Conservation (phyloP, 2,113 vertebrate genomes). For the Atherinomorus stipes region DNA sequence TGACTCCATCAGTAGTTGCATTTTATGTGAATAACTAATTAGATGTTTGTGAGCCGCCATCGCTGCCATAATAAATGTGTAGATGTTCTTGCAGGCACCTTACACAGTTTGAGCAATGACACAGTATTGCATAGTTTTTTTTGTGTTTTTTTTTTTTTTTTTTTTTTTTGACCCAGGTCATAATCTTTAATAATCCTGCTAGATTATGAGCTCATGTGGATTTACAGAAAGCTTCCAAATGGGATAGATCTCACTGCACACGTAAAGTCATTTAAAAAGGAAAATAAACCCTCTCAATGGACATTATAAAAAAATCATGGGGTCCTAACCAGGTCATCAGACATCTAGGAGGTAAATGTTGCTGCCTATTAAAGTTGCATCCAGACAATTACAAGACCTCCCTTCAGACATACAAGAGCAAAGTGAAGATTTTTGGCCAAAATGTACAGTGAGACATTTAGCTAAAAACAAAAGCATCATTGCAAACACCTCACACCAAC, state of each 20-base stretch:
- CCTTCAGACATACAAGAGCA: too few relatives aligned
- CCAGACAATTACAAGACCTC: too few relatives aligned
- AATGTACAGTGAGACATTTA: too few relatives aligned
- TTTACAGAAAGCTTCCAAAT: constrained; percentile 35
- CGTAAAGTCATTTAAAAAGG: not conserved
- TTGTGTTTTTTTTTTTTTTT: too few relatives aligned
- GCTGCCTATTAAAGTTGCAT: too few relatives aligned
- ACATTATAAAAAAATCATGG: not conserved
- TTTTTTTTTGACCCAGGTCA: constrained; percentile 28
- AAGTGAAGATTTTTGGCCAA: too few relatives aligned
- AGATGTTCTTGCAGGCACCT: constrained; percentile 16
- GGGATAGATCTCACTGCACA: constrained; percentile 14
- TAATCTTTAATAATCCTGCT: constrained; percentile 52
- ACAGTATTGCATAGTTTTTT: constrained; percentile 32
- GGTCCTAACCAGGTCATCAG: not conserved
- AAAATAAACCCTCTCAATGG: not conserved
- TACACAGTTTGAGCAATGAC: constrained; percentile 42
- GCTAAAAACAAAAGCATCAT: too few relatives aligned
- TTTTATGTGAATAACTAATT: constrained; percentile 30
- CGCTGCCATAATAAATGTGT: not conserved
- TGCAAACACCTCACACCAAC: too few relatives aligned
- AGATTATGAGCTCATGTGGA: constrained; percentile 54
- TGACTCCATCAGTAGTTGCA: not conserved
- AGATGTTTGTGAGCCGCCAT: not conserved
- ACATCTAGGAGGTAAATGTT: not conserved